These are phyloP conservation scores for Callipepla californica DNA, from an alignment of 2,113 vertebrate species.

Conservation along the genomic window DNA sequence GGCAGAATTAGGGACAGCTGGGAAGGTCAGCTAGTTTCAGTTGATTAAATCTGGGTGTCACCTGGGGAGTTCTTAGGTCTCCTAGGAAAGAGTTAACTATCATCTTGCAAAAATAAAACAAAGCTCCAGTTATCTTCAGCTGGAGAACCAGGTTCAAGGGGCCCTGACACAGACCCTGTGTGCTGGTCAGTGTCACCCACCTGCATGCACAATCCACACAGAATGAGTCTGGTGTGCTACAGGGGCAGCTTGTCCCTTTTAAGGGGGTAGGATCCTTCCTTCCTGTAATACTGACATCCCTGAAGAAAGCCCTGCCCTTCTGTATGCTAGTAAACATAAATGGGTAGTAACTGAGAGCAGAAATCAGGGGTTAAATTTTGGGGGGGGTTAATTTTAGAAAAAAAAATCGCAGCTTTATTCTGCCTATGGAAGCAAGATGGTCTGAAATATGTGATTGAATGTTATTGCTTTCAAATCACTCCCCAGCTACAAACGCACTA, in stretches of 20 bases:
- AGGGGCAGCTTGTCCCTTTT: neutral
- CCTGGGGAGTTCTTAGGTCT: neutral
- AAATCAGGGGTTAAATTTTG: neutral
- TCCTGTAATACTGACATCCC: neutral
- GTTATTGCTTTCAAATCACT: constrained; percentile 37
- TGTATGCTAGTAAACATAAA: neutral
- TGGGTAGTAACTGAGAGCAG: neutral
- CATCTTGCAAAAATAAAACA: neutral
- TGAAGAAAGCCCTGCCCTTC: neutral
- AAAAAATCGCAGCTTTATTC: neutral
- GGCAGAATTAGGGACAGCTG: neutral
- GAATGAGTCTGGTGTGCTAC: neutral
- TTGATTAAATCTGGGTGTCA: neutral
- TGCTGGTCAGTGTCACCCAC: rapidly evolving
- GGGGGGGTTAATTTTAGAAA: neutral
- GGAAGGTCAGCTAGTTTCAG: neutral
- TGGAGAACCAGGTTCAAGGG: neutral
- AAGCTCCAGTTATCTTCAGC: neutral
- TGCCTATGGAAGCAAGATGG: neutral
- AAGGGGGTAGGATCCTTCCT: neutral
- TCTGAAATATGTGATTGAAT: constrained; percentile 25
- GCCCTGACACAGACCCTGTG: neutral
- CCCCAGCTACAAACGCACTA: neutral
- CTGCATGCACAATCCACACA: neutral
- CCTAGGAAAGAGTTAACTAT: neutral